Conservation (phyloP, 2,888 invertebrate genomes). For the Melanargia galathea region DNA sequence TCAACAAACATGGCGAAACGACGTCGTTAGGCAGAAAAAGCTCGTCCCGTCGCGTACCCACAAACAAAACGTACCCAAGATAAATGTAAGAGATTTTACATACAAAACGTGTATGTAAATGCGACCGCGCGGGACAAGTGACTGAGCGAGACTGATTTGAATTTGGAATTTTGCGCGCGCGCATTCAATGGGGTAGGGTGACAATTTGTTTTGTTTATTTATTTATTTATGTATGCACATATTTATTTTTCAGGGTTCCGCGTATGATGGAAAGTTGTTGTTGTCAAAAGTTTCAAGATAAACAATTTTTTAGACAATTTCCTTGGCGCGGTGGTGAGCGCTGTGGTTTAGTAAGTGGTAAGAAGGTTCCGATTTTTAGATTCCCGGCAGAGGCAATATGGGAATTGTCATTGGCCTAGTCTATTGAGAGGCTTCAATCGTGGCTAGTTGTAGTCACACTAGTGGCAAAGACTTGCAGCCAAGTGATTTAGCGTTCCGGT, state of each 20-base stretch:
- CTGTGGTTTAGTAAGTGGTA: too few species aligned
- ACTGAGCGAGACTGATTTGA: constrained; percentile 76
- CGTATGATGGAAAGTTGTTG: constrained; percentile 22
- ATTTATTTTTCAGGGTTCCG: constrained; percentile 10
- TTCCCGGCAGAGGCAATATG: too few species aligned
- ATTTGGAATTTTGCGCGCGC: constrained; percentile 73
- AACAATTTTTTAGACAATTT: neutral
- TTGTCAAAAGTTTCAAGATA: neutral
- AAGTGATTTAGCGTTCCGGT: too few species aligned
- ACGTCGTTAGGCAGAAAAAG: constrained; percentile 69
- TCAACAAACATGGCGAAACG: constrained; percentile 37
- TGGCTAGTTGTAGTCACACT: too few species aligned
- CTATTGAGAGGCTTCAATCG: too few species aligned
- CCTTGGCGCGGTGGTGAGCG: too few species aligned
- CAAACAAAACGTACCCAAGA: constrained; percentile 50
- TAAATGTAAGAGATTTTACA: constrained; percentile 61
- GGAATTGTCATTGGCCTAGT: too few species aligned
- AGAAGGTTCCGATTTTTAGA: too few species aligned
- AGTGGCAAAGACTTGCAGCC: too few species aligned
- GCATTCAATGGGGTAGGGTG: constrained; percentile 70
- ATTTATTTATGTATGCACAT: constrained; percentile 10
- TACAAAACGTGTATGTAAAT: constrained; percentile 74
- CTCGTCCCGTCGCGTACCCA: constrained; percentile 63
- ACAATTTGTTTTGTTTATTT: constrained; percentile 41
- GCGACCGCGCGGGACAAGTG: constrained; percentile 60